phyloP scores from a whole-genome alignment of 2,888 invertebrate genomes.

The Lasius platythorax region DNA sequence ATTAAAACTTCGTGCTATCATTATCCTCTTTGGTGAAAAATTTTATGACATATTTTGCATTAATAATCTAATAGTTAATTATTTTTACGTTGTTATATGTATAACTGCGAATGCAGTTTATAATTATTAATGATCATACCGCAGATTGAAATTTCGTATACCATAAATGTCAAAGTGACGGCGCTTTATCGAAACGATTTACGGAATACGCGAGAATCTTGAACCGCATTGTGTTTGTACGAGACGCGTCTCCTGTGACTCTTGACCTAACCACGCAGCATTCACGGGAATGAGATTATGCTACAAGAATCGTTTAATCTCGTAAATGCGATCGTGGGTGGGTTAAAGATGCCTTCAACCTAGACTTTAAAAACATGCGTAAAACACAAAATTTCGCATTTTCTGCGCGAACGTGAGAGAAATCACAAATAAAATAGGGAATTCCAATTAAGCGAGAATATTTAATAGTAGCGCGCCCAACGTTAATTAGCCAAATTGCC shows the following conservation, averaged over 20 bases:
- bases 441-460: constrained; percentile 58
- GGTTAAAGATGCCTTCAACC: constrained; percentile 33
- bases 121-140: neutral
- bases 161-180: neutral
- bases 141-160: neutral
- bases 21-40: neutral
- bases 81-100: neutral
- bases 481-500: constrained; percentile 47
- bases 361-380: constrained; percentile 29
- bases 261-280: constrained; percentile 34
- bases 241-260: constrained; percentile 26
- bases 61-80: neutral
- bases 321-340: constrained; percentile 50
- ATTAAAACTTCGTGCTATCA: neutral
- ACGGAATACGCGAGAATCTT: constrained; percentile 2
- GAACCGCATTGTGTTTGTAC: neutral
- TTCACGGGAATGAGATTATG: constrained; percentile 62
- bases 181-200: neutral
- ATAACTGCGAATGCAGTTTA: neutral
- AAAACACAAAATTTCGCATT: constrained; percentile 56
- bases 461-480: constrained; percentile 60
- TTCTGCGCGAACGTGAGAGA: constrained; percentile 26
- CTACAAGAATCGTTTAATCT: constrained; percentile 65
- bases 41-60: neutral
- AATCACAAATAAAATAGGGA: constrained; percentile 11